Evolutionary conservation across 2,888 invertebrate species (phyloP).

Genomic region (Nomada fabriciana): DNA sequence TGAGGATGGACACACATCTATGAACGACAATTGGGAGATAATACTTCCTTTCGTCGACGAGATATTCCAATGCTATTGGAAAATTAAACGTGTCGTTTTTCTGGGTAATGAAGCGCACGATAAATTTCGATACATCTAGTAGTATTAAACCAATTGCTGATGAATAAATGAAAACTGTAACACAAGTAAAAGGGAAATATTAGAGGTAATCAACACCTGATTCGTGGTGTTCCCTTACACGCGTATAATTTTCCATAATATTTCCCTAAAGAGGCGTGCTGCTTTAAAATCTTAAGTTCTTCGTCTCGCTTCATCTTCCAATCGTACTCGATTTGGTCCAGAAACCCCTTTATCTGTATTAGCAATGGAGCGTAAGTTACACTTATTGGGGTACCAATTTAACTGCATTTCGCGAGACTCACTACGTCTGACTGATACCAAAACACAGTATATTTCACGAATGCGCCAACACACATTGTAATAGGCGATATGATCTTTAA

Average conservation of each 20-base stretch:
- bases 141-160: not conserved
- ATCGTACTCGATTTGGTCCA: no score
- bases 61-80: not conserved
- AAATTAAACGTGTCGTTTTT: conserved; percentile 7
- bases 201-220: no score
- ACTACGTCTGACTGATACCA: no score
- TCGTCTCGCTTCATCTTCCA: no score
- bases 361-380: no score
- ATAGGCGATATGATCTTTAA: no score
- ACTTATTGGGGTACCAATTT: no score
- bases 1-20: not conserved
- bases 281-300: not conserved
- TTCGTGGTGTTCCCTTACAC: not conserved
- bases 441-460: no score
- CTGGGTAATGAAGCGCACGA: conserved; percentile 2
- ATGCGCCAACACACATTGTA: no score
- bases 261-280: not conserved
- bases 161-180: conserved; percentile 19
- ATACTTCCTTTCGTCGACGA: conserved; percentile 10
- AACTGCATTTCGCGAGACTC: no score
- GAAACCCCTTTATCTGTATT: no score
- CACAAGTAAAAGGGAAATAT: not conserved
- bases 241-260: not conserved
- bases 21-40: not conserved
- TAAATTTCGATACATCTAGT: not conserved